Evolutionary conservation across 2,113 vertebrate genomes (phyloP).

Genomic region (Sterna hirundo): DNA sequence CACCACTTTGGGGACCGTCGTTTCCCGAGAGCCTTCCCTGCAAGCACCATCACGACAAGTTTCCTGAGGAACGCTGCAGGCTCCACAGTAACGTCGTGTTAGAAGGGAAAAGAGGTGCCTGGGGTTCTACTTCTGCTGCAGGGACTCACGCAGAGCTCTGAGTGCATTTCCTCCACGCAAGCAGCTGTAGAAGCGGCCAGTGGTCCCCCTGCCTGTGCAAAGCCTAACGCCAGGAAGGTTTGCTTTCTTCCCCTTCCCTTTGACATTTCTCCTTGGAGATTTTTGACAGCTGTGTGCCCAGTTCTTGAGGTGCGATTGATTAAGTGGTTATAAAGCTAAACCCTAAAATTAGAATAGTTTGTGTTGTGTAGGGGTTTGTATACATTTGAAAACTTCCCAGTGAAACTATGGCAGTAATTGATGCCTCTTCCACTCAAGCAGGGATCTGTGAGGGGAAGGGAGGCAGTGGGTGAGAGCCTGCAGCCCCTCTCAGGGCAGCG

Average conservation of each 20-base stretch:
- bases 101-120: neutral
- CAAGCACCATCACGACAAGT: neutral
- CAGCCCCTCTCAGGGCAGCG: rapidly evolving
- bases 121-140: neutral
- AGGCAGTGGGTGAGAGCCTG: neutral
- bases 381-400: neutral
- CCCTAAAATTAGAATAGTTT: neutral
- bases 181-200: neutral
- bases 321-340: neutral
- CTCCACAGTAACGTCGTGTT: neutral
- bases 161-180: neutral
- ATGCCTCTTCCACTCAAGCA: neutral
- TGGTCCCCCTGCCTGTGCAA: neutral
- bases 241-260: neutral
- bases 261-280: neutral
- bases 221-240: neutral
- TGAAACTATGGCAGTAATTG: neutral
- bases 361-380: neutral
- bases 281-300: neutral
- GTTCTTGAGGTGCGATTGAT: neutral
- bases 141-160: neutral
- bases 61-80: neutral
- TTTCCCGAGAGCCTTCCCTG: neutral
- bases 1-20: neutral
- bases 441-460: neutral